Base-by-base conservation (phyloP, 2,888 invertebrate genomes). In the Acanthococcus lagerstroemiae region DNA sequence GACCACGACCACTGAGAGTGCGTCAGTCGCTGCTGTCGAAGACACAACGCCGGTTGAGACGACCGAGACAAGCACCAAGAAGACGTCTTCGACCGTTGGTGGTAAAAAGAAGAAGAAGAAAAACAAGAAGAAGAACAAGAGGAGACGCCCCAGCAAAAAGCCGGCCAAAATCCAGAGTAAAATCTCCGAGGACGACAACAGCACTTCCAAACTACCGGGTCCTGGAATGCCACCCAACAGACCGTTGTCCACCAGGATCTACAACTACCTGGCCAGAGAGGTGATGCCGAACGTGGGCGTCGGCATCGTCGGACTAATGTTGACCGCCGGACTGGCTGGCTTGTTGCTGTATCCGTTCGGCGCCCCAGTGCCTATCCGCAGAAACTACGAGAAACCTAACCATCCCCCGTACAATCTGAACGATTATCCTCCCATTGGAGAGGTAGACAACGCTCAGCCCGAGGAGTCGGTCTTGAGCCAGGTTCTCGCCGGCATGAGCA, bases 231-330 rank as follows among this genome's bases (percentile, higher is more conserved):
- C 67, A 68, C 72, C 70, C 15, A 78, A 78, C 48, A 82, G 85
- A 65, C 85, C 86, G 1, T 80, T 88, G 0, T 81, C 85, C 9
- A 85, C 87, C 0, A 84, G 87, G 74, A 82, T 88, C 25, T 88
- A 88, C 72, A 88, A 86, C 72, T 88, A 86, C 72, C 76, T 88
- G 46, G 86, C 87, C 2, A 80, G 88, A 71, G 88, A 88, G 78
- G 85, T 88, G 0, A 87, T 88, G 85, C 88, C 88, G 0, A 86
- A 86, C 27, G 86, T 88, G 21, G 88, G 88, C 0, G 85, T 88
- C 0, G 87, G 88, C 71, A 77, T 88, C 21, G 82, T 88, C 12
- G 88, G 88, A 1, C 75, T 88, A 48, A 84, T 88, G 68, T 82
- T 88, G 68, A 81, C 86, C 45, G 85, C 86, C 2, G 88, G 88